These are phyloP conservation scores for Camponotus fellah DNA, from an alignment of 2,888 invertebrate genomes.

Conservation along the genomic window DNA sequence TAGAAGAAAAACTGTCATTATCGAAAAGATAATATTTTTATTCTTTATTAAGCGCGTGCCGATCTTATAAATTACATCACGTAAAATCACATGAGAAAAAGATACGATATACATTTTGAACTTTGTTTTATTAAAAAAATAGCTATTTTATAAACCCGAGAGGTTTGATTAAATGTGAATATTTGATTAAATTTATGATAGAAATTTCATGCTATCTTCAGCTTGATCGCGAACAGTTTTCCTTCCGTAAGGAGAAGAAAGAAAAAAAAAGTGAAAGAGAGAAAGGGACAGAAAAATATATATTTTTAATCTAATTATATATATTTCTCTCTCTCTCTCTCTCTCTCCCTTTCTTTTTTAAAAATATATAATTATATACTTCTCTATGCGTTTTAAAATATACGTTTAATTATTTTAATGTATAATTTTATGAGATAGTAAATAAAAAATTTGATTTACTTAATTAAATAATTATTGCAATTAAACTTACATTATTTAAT, in stretches of 20 bases:
- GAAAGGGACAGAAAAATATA: not conserved
- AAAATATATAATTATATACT: no score
- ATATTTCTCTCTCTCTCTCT: no score
- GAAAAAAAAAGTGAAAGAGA: not conserved
- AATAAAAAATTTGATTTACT: not conserved
- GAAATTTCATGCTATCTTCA: not conserved
- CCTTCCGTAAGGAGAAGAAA: not conserved
- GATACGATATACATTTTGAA: not conserved
- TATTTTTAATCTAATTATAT: no score
- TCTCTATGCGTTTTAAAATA: no score
- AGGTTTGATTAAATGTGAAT: not conserved
- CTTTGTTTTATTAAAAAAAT: not conserved
- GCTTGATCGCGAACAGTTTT: not conserved
- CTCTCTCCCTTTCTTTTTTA: no score
- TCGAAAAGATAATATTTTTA: slow-evolving; percentile 28
- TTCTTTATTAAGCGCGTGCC: slow-evolving; percentile 22
- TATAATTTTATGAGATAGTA: not conserved
- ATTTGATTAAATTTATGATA: not conserved
- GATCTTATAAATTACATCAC: not conserved
- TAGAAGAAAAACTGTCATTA: slow-evolving; percentile 24
- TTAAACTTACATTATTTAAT: not conserved
- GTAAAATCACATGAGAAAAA: not conserved
- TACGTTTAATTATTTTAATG: not conserved
- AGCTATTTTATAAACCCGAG: not conserved
- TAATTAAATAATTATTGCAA: not conserved